Evolutionary conservation across 1,140 invertebrate species (phyloP).

Genomic region (Drosophila pandora): DNA sequence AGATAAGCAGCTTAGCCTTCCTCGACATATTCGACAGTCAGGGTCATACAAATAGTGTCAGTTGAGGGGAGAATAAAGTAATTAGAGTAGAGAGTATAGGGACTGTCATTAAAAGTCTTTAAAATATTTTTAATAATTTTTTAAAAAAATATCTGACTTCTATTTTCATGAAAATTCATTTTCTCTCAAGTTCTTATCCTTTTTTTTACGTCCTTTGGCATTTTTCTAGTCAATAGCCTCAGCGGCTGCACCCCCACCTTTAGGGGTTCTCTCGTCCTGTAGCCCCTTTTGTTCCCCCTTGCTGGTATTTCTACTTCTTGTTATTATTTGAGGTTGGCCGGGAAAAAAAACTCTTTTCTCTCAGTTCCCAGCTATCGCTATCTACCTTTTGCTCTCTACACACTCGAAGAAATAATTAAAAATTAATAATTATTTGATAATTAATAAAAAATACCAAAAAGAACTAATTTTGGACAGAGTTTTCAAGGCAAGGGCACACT

Average conservation of each 20-base stretch:
- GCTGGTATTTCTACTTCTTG: conserved; percentile 40
- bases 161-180: background rate
- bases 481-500: too few relatives aligned
- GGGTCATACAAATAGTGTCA: conserved; percentile 7
- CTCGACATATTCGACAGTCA: conserved; percentile 15
- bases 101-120: too few relatives aligned
- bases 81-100: too few relatives aligned
- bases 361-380: background rate
- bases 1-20: conserved; percentile 50
- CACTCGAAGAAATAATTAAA: background rate
- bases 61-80: background rate
- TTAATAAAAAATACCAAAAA: background rate
- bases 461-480: too few relatives aligned
- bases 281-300: conserved; percentile 33
- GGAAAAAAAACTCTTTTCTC: conserved; percentile 43
- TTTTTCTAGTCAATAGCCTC: conserved; percentile 71
- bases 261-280: background rate
- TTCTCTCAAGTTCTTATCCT: background rate
- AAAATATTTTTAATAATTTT: background rate
- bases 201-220: conserved; percentile 16
- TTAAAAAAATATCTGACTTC: background rate
- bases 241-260: background rate
- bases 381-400: background rate
- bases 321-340: conserved; percentile 73
- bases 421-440: background rate